phyloP scores from a whole-genome alignment of 2,888 invertebrate genomes.

The Hanleya hanleyi region DNA sequence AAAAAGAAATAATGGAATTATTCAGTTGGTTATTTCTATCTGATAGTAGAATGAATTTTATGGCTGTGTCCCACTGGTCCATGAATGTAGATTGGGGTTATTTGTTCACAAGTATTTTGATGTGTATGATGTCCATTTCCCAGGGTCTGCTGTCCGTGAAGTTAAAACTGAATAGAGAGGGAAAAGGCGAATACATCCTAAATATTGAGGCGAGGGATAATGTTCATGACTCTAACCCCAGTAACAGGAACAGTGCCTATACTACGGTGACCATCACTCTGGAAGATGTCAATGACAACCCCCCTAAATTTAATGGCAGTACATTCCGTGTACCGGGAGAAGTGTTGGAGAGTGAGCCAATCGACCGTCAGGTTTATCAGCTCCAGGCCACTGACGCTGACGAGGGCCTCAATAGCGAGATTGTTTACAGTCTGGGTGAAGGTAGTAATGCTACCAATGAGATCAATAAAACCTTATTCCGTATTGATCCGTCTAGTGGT shows the following conservation, averaged over 20 bases:
- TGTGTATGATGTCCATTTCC: too few species aligned
- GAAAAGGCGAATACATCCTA: constrained; percentile 81
- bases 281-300: constrained; percentile 93
- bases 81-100: too few species aligned
- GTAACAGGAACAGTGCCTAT: constrained; percentile 75
- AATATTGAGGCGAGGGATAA: constrained; percentile 85
- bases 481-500: constrained; percentile 88
- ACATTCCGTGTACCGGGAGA: constrained; percentile 31
- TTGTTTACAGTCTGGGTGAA: constrained; percentile 47
- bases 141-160: constrained; percentile 61
- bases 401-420: constrained; percentile 47
- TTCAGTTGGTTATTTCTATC: too few species aligned
- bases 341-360: constrained; percentile 47
- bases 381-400: constrained; percentile 56
- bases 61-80: too few species aligned
- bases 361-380: constrained; percentile 45
- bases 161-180: constrained; percentile 83
- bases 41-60: too few species aligned
- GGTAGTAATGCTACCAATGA: not conserved
- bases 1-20: too few species aligned
- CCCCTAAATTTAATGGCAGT: constrained; percentile 81
- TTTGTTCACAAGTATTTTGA: too few species aligned
- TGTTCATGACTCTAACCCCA: constrained; percentile 76
- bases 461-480: constrained; percentile 94
- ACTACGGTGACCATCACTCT: constrained; percentile 78